Conservation (phyloP, 2,113 vertebrate species). For the Marmota flaviventris region DNA sequence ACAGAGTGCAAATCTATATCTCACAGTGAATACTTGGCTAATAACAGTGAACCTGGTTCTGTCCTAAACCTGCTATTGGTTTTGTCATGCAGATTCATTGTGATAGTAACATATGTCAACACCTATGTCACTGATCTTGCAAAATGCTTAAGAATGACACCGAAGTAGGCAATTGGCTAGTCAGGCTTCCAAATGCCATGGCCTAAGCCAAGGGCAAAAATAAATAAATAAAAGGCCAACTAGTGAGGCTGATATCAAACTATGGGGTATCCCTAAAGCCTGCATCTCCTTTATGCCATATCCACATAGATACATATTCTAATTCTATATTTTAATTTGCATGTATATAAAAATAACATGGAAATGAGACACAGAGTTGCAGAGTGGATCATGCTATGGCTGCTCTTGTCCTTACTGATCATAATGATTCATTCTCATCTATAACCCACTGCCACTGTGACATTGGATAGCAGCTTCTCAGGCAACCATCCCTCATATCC, state of each 20-base stretch:
- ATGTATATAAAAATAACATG: background rate
- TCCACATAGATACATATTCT: background rate
- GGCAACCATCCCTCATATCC: background rate
- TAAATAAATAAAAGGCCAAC: background rate
- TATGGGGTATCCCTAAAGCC: background rate
- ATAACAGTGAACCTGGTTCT: background rate
- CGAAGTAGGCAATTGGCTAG: background rate
- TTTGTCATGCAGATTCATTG: background rate
- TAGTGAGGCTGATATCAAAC: background rate
- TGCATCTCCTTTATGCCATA: background rate
- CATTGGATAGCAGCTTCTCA: background rate
- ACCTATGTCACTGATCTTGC: background rate
- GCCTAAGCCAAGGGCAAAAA: background rate
- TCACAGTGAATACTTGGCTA: background rate
- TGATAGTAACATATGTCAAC: background rate
- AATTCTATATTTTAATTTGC: conserved; percentile 14
- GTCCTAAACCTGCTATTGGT: background rate
- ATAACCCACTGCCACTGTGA: background rate
- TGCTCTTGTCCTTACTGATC: background rate
- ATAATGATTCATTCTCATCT: background rate
- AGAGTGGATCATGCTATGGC: background rate
- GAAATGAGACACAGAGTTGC: background rate
- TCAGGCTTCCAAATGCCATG: background rate
- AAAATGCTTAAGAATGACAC: background rate
- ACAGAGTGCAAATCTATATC: background rate